Evolutionary conservation across 2,797 vertebrate genomes (phyloP).

Genomic region (Apogon talboti): DNA sequence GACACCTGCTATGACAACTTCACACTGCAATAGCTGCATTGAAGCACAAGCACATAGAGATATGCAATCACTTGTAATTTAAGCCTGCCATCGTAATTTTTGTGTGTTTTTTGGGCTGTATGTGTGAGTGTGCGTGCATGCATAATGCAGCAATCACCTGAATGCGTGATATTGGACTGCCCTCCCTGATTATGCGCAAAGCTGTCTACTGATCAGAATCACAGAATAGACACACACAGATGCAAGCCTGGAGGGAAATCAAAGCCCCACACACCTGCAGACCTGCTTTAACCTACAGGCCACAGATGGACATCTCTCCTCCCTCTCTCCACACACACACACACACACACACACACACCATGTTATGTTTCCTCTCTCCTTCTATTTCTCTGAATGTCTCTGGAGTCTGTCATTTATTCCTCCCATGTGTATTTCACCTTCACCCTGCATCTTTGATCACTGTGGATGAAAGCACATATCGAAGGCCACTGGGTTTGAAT

Average conservation of each 20-base stretch:
- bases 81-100: slow-evolving; percentile 38
- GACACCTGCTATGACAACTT: slow-evolving; percentile 17
- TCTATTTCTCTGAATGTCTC: slow-evolving; percentile 37
- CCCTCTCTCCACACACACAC: slow-evolving; percentile 22
- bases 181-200: slow-evolving; percentile 71
- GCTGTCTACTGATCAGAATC: slow-evolving; percentile 74
- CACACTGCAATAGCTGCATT: not conserved
- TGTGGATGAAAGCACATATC: slow-evolving; percentile 40
- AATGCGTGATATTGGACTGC: slow-evolving; percentile 67
- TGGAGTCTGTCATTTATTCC: slow-evolving; percentile 22
- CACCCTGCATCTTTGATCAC: slow-evolving; percentile 64
- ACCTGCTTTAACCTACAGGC: slow-evolving; percentile 68
- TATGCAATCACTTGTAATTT: slow-evolving; percentile 18
- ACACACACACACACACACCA: slow-evolving; percentile 12
- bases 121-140: slow-evolving; percentile 39
- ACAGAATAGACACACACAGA: slow-evolving; percentile 50
- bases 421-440: slow-evolving; percentile 16
- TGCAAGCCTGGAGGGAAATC: slow-evolving; percentile 73
- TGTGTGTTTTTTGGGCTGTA: slow-evolving; percentile 13
- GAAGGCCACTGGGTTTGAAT: slow-evolving; percentile 34
- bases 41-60: slow-evolving; percentile 11
- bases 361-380: slow-evolving; percentile 26
- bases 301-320: slow-evolving; percentile 74
- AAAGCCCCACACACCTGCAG: slow-evolving; percentile 78
- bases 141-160: slow-evolving; percentile 70